These are phyloP conservation scores for Adrianichthys oophorus DNA, from an alignment of 2,797 vertebrate genomes.

Conservation along the genomic window DNA sequence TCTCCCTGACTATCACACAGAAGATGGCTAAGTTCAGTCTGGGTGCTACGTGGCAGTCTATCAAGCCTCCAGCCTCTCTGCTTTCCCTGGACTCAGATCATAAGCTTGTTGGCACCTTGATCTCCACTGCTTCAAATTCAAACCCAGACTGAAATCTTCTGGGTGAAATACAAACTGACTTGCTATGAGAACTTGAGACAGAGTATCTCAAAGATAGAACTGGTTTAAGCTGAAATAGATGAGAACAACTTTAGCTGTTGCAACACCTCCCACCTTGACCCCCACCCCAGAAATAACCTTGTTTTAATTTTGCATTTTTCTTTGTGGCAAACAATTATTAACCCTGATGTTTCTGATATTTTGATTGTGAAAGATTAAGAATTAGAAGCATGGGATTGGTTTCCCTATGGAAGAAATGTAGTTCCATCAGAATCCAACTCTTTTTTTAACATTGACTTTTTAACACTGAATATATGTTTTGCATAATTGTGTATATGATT, in stretches of 20 bases:
- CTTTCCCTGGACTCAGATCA: slow-evolving; percentile 43
- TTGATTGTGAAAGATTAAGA: no score
- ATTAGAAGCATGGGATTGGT: no score
- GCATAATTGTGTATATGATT: no score
- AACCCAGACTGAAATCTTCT: slow-evolving; percentile 37
- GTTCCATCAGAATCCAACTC: no score
- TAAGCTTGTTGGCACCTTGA: slow-evolving; percentile 45
- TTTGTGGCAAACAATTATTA: no score
- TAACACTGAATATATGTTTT: no score
- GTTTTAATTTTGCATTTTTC: no score
- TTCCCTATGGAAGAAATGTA: no score
- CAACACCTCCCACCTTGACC: no score
- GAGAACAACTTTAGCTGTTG: neutral
- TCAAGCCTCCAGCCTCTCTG: slow-evolving; percentile 33
- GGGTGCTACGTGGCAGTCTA: slow-evolving; percentile 33
- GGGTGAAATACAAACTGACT: slow-evolving; percentile 41
- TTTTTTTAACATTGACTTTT: no score
- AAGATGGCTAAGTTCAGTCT: slow-evolving; percentile 32
- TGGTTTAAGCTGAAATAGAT: neutral
- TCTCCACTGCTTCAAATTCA: slow-evolving; percentile 41
- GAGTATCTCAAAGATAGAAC: neutral
- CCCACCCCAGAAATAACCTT: no score
- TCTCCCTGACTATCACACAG: slow-evolving; percentile 13
- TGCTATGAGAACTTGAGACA: slow-evolving; percentile 22
- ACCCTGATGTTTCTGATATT: no score